Conservation (phyloP, 2,797 vertebrate species). For the Lithobates sylvaticus region DNA sequence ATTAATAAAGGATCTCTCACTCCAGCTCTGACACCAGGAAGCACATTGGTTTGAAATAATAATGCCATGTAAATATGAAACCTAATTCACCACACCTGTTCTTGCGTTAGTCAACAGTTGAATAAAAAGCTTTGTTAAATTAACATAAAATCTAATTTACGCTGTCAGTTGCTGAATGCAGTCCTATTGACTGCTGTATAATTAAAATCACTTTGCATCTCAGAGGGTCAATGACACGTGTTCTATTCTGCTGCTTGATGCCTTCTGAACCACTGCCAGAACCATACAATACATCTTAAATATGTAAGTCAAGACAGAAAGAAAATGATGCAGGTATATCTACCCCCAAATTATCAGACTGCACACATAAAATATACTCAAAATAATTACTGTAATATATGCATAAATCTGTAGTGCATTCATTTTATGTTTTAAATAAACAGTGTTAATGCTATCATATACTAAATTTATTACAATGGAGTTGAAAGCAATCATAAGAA, state of each 20-base stretch:
- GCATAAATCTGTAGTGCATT: background rate
- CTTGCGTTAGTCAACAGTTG: slow-evolving; percentile 44
- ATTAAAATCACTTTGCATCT: slow-evolving; percentile 61
- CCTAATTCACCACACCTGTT: slow-evolving; percentile 56
- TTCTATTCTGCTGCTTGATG: slow-evolving; percentile 27
- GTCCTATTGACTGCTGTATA: slow-evolving; percentile 56
- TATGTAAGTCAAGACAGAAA: slow-evolving; percentile 20
- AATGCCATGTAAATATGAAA: slow-evolving; percentile 53
- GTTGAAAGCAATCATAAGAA: background rate
- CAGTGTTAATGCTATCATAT: too few species aligned
- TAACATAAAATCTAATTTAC: slow-evolving; percentile 61
- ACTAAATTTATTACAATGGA: background rate
- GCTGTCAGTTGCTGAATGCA: slow-evolving; percentile 53
- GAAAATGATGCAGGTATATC: slow-evolving; percentile 18
- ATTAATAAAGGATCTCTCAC: slow-evolving; percentile 36
- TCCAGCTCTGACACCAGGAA: slow-evolving; percentile 3
- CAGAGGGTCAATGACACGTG: slow-evolving; percentile 52
- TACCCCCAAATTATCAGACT: slow-evolving; percentile 3
- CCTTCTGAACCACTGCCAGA: slow-evolving; percentile 43
- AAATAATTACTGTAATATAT: background rate
- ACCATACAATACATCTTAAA: slow-evolving; percentile 34
- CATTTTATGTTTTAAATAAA: background rate
- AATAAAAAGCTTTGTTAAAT: slow-evolving; percentile 60
- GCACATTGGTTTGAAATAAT: slow-evolving; percentile 42
- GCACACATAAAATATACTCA: slow-evolving; percentile 1